phyloP scores from a whole-genome alignment of 2,888 invertebrate species.

The Eristalis arbustorum region DNA sequence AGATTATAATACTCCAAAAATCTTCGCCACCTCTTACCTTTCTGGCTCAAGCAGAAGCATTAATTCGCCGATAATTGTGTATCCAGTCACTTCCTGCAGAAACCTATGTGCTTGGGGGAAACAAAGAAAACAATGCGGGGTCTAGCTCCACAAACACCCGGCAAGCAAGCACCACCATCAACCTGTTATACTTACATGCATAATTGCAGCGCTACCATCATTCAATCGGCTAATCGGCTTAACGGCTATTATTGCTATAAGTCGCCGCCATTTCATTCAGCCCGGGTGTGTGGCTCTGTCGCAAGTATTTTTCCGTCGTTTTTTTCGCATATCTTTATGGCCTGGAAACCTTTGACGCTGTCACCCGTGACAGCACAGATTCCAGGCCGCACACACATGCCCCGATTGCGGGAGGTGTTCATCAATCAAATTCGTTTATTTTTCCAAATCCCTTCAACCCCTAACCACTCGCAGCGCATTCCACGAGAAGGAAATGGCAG shows the following conservation, averaged over 20 bases:
- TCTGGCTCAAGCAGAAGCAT: too few relatives aligned
- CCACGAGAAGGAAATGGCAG: background rate
- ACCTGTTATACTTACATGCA: conserved; percentile 17
- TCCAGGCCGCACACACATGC: background rate
- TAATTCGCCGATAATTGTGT: background rate
- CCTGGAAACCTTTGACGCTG: conserved; percentile 47
- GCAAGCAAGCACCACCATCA: background rate
- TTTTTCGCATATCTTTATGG: conserved; percentile 7
- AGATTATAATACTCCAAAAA: background rate
- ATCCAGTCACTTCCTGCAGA: background rate
- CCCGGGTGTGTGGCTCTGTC: conserved; percentile 5
- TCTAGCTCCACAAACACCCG: too few relatives aligned
- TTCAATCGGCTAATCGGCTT: conserved; percentile 32
- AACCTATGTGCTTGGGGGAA: background rate
- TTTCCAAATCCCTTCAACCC: background rate
- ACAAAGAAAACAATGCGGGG: background rate
- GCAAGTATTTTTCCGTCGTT: background rate
- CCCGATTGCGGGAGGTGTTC: background rate
- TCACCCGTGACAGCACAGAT: conserved; percentile 16
- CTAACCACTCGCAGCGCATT: background rate
- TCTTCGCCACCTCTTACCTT: background rate
- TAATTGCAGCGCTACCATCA: conserved; percentile 26
- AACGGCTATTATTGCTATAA: conserved; percentile 7
- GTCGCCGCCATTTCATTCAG: background rate
- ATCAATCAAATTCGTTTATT: conserved; percentile 21